A percentile compares a stretch with the other conserved stretches of the same genome.
phyloP scores from a whole-genome alignment of 2,797 vertebrate species.

The Alfaro cultratus region DNA sequence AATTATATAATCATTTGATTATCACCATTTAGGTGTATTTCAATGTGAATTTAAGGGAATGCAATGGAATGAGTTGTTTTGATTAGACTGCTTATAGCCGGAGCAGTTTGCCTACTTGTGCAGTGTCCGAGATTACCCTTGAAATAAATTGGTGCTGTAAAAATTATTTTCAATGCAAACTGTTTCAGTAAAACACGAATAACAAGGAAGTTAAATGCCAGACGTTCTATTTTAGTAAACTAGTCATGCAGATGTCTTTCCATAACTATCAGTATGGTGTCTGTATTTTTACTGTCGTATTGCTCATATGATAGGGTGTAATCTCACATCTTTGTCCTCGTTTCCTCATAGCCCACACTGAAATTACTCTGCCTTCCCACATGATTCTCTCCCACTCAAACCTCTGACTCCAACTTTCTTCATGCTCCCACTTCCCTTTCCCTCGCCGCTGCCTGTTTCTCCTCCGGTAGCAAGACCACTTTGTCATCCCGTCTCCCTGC shows the following conservation, averaged over 20 bases:
- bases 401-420: constrained; percentile 61
- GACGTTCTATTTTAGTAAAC: not conserved
- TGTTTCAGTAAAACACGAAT: not conserved
- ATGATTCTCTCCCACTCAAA: constrained; percentile 64
- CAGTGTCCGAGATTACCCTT: not conserved
- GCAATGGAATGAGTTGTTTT: not conserved
- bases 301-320: constrained; percentile 21
- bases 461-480: constrained; percentile 38
- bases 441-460: constrained; percentile 29
- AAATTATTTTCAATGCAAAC: not conserved
- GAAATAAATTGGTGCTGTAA: not conserved
- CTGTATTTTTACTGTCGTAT: constrained; percentile 14
- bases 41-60: not conserved
- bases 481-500: constrained; percentile 53
- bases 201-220: not conserved
- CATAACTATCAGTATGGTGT: not conserved
- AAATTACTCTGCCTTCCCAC: constrained; percentile 40
- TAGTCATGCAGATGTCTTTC: not conserved
- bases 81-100: not conserved
- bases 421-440: constrained; percentile 50
- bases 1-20: not conserved
- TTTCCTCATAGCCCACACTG: constrained; percentile 58
- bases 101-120: not conserved
- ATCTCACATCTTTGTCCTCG: constrained; percentile 45
- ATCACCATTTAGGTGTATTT: not conserved